A percentile compares a stretch with the other conserved stretches of the same genome.
Evolutionary conservation across 2,888 invertebrate genomes (phyloP).

Genomic region (Gordius sp.): DNA sequence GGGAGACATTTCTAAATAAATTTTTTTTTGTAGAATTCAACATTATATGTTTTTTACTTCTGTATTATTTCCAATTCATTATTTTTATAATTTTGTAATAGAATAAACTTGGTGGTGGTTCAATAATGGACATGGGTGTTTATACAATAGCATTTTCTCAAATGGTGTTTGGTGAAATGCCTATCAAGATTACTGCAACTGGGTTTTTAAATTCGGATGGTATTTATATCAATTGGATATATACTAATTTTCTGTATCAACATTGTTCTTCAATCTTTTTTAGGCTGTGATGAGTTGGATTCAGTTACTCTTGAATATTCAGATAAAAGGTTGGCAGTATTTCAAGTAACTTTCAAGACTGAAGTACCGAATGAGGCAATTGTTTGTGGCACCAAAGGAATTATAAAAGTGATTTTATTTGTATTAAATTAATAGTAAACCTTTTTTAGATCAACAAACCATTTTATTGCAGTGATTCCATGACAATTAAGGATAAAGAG

Average conservation of each 20-base stretch:
- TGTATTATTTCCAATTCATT: too few relatives aligned
- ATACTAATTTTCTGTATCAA: too few relatives aligned
- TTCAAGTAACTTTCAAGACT: not conserved
- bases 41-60: too few relatives aligned
- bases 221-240: not conserved
- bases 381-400: constrained; percentile 1
- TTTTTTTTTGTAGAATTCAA: too few relatives aligned
- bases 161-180: constrained; percentile 13
- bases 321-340: not conserved
- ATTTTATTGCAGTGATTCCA: constrained; percentile 1
- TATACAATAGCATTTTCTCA: constrained; percentile 8
- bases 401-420: not conserved
- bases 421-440: not conserved
- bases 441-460: not conserved
- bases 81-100: too few relatives aligned
- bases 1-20: too few relatives aligned
- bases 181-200: not conserved
- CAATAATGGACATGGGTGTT: constrained; percentile 12
- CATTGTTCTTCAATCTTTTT: too few relatives aligned
- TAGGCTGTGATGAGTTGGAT: constrained; percentile 1
- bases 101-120: not conserved
- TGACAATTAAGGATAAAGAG: not conserved
- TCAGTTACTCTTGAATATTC: not conserved
- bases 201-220: not conserved
- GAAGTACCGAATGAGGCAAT: constrained; percentile 3